Evolutionary conservation across 2,113 vertebrate species (phyloP).

Genomic region (Ursus arctos): DNA sequence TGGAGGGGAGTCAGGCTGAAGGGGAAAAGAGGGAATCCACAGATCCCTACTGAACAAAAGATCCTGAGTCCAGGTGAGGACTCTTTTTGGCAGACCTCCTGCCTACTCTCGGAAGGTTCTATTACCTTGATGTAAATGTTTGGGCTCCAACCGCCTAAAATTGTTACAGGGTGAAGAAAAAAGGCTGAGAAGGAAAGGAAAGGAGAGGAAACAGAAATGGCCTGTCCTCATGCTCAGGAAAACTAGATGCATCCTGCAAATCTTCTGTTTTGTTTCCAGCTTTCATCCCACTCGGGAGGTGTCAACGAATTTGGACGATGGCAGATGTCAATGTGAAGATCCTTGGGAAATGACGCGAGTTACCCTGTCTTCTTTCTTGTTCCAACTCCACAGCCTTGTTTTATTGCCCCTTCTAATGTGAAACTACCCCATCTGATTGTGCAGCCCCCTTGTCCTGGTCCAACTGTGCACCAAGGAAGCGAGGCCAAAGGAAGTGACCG

Average conservation of each 20-base stretch:
- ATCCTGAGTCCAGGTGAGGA: background rate
- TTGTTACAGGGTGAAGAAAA: background rate
- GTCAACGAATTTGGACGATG: background rate
- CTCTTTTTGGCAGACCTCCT: background rate
- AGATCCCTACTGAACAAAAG: background rate
- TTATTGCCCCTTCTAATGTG: background rate
- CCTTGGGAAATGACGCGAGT: background rate
- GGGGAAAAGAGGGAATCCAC: background rate
- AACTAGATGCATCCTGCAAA: background rate
- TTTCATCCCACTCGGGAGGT: background rate
- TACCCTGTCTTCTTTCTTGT: background rate
- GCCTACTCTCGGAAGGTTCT: background rate
- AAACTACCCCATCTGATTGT: background rate
- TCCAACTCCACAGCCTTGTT: background rate
- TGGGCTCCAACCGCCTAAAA: slow-evolving; percentile 6
- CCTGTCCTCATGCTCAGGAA: background rate
- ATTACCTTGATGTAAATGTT: background rate
- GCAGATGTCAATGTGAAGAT: background rate
- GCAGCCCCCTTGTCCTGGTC: background rate
- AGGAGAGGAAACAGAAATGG: background rate
- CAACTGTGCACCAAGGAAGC: accelerated
- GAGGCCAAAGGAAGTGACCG: background rate
- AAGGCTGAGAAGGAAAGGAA: background rate
- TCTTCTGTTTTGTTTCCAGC: background rate
- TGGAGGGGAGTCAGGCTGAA: background rate